Base-by-base conservation (phyloP, 2,797 vertebrate species). In the Threskiornis aethiopicus region DNA sequence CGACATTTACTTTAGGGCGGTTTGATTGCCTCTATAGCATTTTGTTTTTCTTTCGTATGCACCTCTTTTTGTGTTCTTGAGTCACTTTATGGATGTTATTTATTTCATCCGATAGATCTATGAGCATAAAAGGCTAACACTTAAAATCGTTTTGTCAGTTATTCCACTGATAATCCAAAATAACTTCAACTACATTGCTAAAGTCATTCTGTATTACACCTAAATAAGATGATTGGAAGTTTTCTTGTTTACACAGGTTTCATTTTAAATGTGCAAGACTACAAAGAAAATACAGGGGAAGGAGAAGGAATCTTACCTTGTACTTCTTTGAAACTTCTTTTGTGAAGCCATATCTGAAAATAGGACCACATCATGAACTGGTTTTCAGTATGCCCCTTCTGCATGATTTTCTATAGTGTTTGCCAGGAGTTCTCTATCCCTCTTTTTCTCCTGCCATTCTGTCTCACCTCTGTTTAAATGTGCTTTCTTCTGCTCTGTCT, bases 291-390 rank as follows among this genome's bases (percentile, higher is more conserved):
- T 25, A 91, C 1, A 69, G 28, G 8, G 19, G 31, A 44, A 92
- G 29, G 7, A 88, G 46, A 4, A 82, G 6, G 52, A 96, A 10
- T 84, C 97, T 95, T 98, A 99, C 99, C 99, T 98, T 99, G 91
- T 99, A 99, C 95, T 99, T 99, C 93, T 97, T 98, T 75, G 99
- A 98, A 96, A 99, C 98, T 98, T 99, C 99, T 97, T 98, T 99
- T 64, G 99, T 99, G 97, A 99, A 99, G 73, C 99, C 99, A 12
- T 99, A 99, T 94, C 99, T 99, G 97, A 93, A 99, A 98, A 94
- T 3, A 95, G 39, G 35, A 96, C 66, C 77, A 33, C 28, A 81
- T 87, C 59, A 93, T 52, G 25, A 96, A 87, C 54, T 64, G 76
- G 2, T 33, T 47, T 76, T 24, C 39, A 89, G 29, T 42, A 37